A percentile compares a stretch with the other conserved stretches of the same genome.
These are phyloP conservation scores for Oikopleura dioica DNA, from an alignment of 23 tunicate genomes.

Conservation along the genomic window DNA sequence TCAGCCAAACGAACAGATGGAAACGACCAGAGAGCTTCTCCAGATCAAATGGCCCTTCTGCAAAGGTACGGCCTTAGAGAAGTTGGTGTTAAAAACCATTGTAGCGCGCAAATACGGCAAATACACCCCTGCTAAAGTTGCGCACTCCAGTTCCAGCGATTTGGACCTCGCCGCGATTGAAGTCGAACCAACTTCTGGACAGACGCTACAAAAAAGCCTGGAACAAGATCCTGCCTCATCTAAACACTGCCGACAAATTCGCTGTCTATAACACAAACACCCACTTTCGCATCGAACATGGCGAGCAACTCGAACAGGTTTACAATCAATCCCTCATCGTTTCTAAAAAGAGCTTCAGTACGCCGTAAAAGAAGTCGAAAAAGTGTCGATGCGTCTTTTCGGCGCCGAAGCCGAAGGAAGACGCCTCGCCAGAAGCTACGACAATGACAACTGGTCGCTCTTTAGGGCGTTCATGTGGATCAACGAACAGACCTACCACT, in stretches of 20 bases:
- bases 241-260: not conserved
- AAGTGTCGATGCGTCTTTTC: not conserved
- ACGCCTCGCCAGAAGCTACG: not conserved
- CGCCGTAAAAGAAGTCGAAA: not conserved
- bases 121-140: too few species aligned
- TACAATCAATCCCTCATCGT: not conserved
- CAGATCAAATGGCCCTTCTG: too few species aligned
- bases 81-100: too few species aligned
- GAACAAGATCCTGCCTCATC: not conserved
- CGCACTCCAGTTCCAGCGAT: too few species aligned
- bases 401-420: not conserved
- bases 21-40: too few species aligned
- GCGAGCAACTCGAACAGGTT: not conserved
- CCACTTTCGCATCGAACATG: not conserved
- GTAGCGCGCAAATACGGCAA: too few species aligned
- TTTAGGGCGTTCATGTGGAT: not conserved
- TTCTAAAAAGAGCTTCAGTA: not conserved
- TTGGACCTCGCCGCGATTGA: too few species aligned
- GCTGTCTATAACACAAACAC: not conserved
- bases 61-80: too few species aligned
- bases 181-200: not conserved
- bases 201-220: not conserved
- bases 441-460: not conserved
- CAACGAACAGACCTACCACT: conserved; percentile 7
- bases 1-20: too few species aligned